These are phyloP conservation scores for Spodoptera exigua DNA, from an alignment of 2,888 invertebrate species.

Conservation along the genomic window DNA sequence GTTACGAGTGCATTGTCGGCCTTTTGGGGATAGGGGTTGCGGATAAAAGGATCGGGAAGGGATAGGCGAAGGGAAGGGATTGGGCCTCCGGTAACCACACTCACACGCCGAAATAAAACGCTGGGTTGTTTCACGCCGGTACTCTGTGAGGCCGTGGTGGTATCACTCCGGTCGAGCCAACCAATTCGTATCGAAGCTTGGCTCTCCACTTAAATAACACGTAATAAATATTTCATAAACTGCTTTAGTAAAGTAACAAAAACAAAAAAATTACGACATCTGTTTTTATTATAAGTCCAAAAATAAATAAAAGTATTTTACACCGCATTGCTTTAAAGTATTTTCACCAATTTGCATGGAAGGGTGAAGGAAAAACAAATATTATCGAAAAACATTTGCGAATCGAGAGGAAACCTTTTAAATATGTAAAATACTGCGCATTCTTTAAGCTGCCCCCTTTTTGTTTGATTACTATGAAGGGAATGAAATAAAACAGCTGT, in stretches of 20 bases:
- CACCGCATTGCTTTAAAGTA: constrained; percentile 17
- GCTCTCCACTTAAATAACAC: too few species aligned
- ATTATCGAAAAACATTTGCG: constrained; percentile 25
- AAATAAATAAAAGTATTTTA: constrained; percentile 16
- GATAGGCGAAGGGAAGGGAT: too few species aligned
- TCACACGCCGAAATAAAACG: too few species aligned
- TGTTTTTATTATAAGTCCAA: constrained; percentile 4
- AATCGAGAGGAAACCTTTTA: constrained; percentile 77
- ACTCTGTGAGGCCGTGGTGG: too few species aligned
- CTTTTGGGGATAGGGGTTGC: too few species aligned
- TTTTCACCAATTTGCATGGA: constrained; percentile 41
- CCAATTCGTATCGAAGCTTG: too few species aligned
- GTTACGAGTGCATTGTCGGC: too few species aligned
- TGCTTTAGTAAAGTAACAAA: not conserved
- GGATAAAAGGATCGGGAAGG: too few species aligned
- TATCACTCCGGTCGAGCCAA: too few species aligned
- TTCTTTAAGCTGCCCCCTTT: constrained; percentile 35
- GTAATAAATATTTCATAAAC: too few species aligned
- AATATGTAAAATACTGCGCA: constrained; percentile 32
- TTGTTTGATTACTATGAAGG: constrained; percentile 35
- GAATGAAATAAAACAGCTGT: constrained; percentile 14
- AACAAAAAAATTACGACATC: not conserved
- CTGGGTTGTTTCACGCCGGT: too few species aligned
- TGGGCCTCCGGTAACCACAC: too few species aligned
- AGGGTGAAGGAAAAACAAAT: constrained; percentile 40